Evolutionary conservation across 1,140 invertebrate genomes (phyloP).

Genomic region (Atopsyche davidsoni): DNA sequence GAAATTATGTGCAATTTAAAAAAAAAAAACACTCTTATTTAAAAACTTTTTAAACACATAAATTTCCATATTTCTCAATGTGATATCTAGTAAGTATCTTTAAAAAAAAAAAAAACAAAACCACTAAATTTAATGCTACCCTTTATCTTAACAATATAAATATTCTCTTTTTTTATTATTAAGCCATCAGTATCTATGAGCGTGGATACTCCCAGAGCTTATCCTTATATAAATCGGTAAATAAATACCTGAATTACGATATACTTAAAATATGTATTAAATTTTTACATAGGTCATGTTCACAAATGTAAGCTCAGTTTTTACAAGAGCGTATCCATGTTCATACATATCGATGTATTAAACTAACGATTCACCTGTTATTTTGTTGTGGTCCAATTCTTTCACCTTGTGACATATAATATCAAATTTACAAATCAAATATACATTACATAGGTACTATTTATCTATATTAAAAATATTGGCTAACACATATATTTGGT

Average conservation of each 20-base stretch:
- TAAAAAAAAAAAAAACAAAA: conserved; percentile 13
- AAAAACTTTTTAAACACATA: conserved; percentile 25
- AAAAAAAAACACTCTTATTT: neutral
- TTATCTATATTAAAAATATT: conserved; percentile 18
- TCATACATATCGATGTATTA: too few relatives aligned
- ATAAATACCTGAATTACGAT: too few relatives aligned
- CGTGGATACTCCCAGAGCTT: too few relatives aligned
- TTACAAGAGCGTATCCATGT: too few relatives aligned
- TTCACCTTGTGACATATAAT: conserved; percentile 23
- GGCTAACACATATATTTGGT: conserved; percentile 11
- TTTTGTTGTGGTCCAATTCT: conserved; percentile 29
- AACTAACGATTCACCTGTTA: conserved; percentile 23
- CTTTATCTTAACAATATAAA: conserved; percentile 15
- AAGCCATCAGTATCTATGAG: too few relatives aligned
- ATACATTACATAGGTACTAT: conserved; percentile 24
- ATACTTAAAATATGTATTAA: too few relatives aligned
- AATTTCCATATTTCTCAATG: conserved; percentile 31
- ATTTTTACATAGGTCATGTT: too few relatives aligned
- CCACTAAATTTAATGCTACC: conserved; percentile 19
- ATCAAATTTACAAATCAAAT: conserved; percentile 24
- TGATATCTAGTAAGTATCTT: conserved; percentile 31
- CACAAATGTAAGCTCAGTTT: too few relatives aligned
- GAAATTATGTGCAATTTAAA: conserved; percentile 30
- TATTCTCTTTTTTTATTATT: conserved; percentile 19
- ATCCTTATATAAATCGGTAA: too few relatives aligned